Conservation (phyloP, 2,888 invertebrate genomes). For the Tiliacea citrago region DNA sequence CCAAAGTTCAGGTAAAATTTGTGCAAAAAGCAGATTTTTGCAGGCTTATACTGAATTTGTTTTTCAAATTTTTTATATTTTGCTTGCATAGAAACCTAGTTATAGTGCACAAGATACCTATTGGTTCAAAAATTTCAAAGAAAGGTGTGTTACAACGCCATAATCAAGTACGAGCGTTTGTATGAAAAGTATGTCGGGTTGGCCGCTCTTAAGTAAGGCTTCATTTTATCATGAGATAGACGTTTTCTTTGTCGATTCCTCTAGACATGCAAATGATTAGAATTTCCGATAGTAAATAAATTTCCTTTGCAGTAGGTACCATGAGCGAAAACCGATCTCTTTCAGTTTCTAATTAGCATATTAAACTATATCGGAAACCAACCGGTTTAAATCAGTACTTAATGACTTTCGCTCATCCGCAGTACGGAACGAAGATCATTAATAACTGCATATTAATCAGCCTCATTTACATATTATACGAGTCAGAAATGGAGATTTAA, state of each 20-base stretch:
- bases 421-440: conserved; percentile 42
- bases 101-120: too few species aligned
- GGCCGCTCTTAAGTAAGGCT: too few species aligned
- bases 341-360: conserved; percentile 45
- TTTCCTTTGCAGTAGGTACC: background rate
- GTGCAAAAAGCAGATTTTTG: too few species aligned
- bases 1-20: too few species aligned
- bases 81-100: too few species aligned
- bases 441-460: conserved; percentile 46
- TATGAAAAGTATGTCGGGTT: too few species aligned
- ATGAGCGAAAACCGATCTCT: conserved; percentile 28
- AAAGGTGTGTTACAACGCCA: too few species aligned
- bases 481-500: conserved; percentile 36
- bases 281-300: background rate
- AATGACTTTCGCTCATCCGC: conserved; percentile 56
- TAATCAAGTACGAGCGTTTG: too few species aligned
- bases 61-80: too few species aligned
- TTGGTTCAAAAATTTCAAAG: too few species aligned
- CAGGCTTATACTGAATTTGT: too few species aligned
- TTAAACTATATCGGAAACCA: conserved; percentile 52
- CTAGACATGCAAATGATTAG: background rate
- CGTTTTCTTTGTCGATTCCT: background rate
- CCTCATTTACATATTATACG: conserved; percentile 46
- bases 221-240: background rate
- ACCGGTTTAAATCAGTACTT: conserved; percentile 43